Conservation (phyloP, 2,888 invertebrate species). For the Cetonia aurata region DNA sequence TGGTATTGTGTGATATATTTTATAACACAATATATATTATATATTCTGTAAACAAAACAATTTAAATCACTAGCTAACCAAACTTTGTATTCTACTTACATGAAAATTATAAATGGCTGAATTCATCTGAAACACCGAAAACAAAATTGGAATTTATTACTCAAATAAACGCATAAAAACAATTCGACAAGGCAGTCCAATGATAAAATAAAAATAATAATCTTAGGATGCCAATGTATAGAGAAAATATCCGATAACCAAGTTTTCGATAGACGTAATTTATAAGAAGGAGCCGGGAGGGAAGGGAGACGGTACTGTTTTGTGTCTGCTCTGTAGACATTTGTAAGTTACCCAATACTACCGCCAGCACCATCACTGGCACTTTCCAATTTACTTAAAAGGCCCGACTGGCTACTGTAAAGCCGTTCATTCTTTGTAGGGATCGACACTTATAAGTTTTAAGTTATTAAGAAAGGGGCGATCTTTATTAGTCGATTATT, state of each 20-base stretch:
- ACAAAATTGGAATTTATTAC: constrained; percentile 34
- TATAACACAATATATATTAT: too few species aligned
- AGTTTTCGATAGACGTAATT: constrained; percentile 46
- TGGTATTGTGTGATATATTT: too few species aligned
- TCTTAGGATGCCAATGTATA: constrained; percentile 18
- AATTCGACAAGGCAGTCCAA: constrained; percentile 2
- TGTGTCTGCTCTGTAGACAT: constrained; percentile 59
- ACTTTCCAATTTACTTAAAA: constrained; percentile 67
- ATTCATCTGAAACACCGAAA: constrained; percentile 32
- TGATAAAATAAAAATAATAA: constrained; percentile 43
- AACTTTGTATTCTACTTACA: background rate
- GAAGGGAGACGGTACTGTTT: constrained; percentile 33
- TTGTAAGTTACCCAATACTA: constrained; percentile 60
- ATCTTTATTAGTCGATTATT: constrained; percentile 45
- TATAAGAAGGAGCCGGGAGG: constrained; percentile 31
- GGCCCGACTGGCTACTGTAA: constrained; percentile 64
- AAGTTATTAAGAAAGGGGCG: constrained; percentile 42
- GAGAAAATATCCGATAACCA: constrained; percentile 8
- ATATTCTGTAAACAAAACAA: too few species aligned
- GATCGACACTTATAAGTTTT: constrained; percentile 64
- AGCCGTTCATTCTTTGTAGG: constrained; percentile 62
- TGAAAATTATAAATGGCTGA: constrained; percentile 25
- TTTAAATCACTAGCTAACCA: too few species aligned
- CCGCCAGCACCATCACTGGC: too few species aligned
- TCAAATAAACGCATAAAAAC: constrained; percentile 38